Percentiles rank a stretch among this genome's conserved stretches.
These are phyloP conservation scores for Phalacrocorax pelagicus DNA, from an alignment of 2,113 vertebrate species.

Conservation along the genomic window DNA sequence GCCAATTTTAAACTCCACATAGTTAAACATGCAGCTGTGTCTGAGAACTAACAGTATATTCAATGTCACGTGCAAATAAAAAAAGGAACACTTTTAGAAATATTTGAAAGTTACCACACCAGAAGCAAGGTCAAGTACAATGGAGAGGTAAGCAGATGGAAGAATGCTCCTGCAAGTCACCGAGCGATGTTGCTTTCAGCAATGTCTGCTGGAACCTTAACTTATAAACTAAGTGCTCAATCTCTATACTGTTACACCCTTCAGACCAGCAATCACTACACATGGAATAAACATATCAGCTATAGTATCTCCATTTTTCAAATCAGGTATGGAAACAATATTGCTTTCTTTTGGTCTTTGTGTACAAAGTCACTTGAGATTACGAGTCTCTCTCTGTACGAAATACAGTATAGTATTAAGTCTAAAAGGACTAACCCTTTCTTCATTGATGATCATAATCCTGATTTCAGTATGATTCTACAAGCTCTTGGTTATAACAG, in stretches of 20 bases:
- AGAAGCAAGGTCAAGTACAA: not conserved
- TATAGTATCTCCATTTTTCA: not conserved
- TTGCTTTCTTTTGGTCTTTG: not conserved
- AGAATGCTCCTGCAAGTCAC: not conserved
- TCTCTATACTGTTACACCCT: not conserved
- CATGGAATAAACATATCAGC: not conserved
- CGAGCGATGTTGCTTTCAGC: not conserved
- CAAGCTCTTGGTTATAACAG: not conserved
- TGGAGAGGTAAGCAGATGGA: not conserved
- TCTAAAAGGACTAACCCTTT: not conserved
- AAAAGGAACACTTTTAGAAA: not conserved
- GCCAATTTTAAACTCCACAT: not conserved
- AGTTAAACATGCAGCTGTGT: not conserved
- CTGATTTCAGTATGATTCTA: not conserved
- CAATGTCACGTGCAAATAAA: not conserved
- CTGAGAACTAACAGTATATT: not conserved
- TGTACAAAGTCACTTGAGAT: not conserved
- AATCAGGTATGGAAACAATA: not conserved
- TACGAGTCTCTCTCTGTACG: not conserved
- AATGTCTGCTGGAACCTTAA: not conserved
- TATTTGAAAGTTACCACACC: not conserved
- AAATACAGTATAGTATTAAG: not conserved
- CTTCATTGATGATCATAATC: not conserved
- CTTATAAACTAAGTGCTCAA: not conserved
- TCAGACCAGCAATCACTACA: not conserved